A percentile compares a stretch with the other conserved stretches of the same genome.
These are phyloP conservation scores for Enteromius afrohamiltoni DNA, from an alignment of 2,797 vertebrate genomes.

Conservation along the genomic window DNA sequence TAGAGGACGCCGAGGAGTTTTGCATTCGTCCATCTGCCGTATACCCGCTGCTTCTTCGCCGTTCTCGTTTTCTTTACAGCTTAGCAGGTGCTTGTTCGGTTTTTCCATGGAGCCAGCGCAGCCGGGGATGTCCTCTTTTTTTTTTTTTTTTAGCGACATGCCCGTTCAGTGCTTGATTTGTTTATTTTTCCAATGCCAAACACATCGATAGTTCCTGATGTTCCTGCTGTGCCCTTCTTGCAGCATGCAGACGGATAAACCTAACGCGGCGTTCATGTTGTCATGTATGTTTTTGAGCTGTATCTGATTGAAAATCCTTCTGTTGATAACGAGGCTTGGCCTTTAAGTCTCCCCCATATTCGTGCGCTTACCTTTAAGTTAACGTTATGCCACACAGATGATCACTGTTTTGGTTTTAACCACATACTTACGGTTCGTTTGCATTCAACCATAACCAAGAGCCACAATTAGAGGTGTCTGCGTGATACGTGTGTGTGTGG, in stretches of 20 bases:
- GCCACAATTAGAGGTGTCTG: slow-evolving; percentile 17
- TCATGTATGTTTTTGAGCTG: not conserved
- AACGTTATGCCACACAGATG: slow-evolving; percentile 11
- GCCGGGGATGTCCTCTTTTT: slow-evolving; percentile 7
- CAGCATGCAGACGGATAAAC: not conserved
- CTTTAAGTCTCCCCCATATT: slow-evolving; percentile 27
- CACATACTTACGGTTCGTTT: slow-evolving; percentile 32
- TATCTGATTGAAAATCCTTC: not conserved
- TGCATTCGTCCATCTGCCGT: slow-evolving; percentile 31
- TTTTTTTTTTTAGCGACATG: not conserved
- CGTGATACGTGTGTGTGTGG: slow-evolving; percentile 15
- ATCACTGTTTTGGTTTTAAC: slow-evolving; percentile 30
- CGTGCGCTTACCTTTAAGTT: slow-evolving; percentile 15
- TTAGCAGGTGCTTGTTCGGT: slow-evolving; percentile 51
- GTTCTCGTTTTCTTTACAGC: slow-evolving; percentile 5
- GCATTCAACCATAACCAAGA: slow-evolving; percentile 25
- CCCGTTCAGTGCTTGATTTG: not conserved
- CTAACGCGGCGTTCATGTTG: not conserved
- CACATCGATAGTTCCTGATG: slow-evolving; percentile 19
- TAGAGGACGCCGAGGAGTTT: slow-evolving; percentile 49
- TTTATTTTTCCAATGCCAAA: slow-evolving; percentile 10
- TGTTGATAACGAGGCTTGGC: slow-evolving; percentile 21
- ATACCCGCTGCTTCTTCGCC: slow-evolving; percentile 47
- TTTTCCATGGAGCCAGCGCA: not conserved
- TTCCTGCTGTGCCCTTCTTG: slow-evolving; percentile 12